Base-by-base conservation (phyloP, 2,797 vertebrate genomes). In the Myotis planiceps region DNA sequence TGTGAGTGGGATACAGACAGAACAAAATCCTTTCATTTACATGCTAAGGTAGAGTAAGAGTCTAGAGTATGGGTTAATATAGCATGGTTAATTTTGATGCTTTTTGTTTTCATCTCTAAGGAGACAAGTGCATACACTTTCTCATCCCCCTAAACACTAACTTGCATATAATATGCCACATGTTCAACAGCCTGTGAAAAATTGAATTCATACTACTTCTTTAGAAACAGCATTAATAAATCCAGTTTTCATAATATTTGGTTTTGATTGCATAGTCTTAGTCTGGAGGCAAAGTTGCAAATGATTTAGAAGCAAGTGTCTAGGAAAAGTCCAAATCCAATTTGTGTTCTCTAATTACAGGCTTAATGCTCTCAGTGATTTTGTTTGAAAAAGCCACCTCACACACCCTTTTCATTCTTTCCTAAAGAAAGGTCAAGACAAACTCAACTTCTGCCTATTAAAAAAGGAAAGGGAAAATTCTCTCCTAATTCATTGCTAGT, bases 1-100 rank as follows among this genome's bases (percentile, higher is more conserved):
- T 23, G 0, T 47, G 45, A 25, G 27, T 45, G 16, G 85, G 82
- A 96, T 53, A 27, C 49, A 86, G 55, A 93, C 16, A 74, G 65
- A 93, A 96, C 37, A 89, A 71, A 84, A 39, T 10, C 78, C 60
- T 84, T 94, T 90, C 86, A 51, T 95, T 94, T 65, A 49, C 47
- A 90, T 0, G 7, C 21, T 79, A 90, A 72, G 42, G 94, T 39
- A 84, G 60, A 88, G 72, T 65, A 45, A 55, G 51, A 83, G 29
- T 80, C 94, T 55, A 66, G 49, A 45, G 47, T 25, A 32, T 21
- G 49, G 47, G 42, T 78, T 58, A 88, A 94, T 32, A 8, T 63
- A 45, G 14, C 76, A 15, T 42, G 60, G 74, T 87, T 88, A 71
- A 94, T 1, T 75, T 9, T 32, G 45, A 55, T 55, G 51, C 4